phyloP scores from a whole-genome alignment of 2,888 invertebrate genomes.

The Entomobrya proxima region DNA sequence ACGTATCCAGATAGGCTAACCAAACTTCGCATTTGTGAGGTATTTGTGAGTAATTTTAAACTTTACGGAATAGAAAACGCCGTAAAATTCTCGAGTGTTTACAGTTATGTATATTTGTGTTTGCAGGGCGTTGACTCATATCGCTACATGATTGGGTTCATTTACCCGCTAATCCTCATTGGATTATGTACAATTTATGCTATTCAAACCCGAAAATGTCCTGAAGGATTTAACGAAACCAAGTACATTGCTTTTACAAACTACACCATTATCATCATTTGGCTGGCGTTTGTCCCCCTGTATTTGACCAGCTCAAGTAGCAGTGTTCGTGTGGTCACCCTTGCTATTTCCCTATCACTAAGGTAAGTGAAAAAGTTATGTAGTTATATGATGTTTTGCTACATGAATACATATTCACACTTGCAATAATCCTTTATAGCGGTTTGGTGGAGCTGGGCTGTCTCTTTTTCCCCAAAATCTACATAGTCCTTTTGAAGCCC shows the following conservation, averaged over 20 bases:
- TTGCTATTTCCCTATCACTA: slow-evolving; percentile 80
- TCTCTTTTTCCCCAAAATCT: slow-evolving; percentile 80
- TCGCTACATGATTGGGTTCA: slow-evolving; percentile 79
- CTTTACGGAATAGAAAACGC: neutral
- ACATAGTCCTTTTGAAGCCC: slow-evolving; percentile 80
- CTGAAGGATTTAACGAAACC: slow-evolving; percentile 81
- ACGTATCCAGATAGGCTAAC: slow-evolving; percentile 77
- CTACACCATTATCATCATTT: slow-evolving; percentile 80
- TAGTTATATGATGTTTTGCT: neutral
- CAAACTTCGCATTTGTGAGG: slow-evolving; percentile 77
- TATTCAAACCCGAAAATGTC: slow-evolving; percentile 81
- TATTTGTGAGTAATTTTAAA: slow-evolving; percentile 13
- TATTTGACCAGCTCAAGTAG: slow-evolving; percentile 79
- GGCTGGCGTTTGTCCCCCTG: slow-evolving; percentile 81
- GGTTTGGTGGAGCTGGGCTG: slow-evolving; percentile 80
- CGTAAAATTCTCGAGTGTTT: neutral
- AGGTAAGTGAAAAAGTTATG: slow-evolving; percentile 75
- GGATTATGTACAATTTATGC: slow-evolving; percentile 80
- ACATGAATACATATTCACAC: neutral
- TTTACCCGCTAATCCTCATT: slow-evolving; percentile 80
- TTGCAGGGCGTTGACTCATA: slow-evolving; percentile 79
- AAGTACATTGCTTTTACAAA: slow-evolving; percentile 81
- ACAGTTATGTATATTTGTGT: neutral
- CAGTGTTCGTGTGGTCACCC: slow-evolving; percentile 79
- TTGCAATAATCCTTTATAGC: slow-evolving; percentile 74